A percentile compares a stretch with the other conserved stretches of the same genome.
phyloP scores from a whole-genome alignment of 2,797 vertebrate species.

The Myotis vivesi region DNA sequence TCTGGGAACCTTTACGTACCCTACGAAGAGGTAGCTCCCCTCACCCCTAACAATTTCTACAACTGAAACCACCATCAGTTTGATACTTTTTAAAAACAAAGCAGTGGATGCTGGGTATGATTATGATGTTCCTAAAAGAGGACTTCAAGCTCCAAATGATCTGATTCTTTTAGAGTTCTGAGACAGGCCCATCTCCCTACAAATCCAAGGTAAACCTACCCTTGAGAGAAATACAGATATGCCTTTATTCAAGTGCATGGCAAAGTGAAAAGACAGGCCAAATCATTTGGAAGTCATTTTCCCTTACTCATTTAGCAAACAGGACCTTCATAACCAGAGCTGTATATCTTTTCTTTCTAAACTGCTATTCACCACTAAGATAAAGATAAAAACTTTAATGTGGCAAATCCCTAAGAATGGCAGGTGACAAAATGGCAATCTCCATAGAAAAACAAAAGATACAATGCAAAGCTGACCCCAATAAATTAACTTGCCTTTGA shows the following conservation, averaged over 20 bases:
- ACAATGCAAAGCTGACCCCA: neutral
- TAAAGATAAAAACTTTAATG: neutral
- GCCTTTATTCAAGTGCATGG: neutral
- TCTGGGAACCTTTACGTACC: neutral
- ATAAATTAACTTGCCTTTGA: neutral
- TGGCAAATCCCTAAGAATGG: constrained; percentile 26
- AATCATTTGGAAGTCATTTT: neutral
- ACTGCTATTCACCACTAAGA: neutral
- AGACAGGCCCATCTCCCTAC: neutral
- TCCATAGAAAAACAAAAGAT: neutral
- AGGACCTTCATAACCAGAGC: neutral
- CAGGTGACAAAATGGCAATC: neutral
- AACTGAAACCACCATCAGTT: neutral
- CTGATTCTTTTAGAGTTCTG: neutral
- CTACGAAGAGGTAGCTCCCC: neutral
- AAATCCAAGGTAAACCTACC: neutral
- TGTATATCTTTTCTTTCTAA: constrained; percentile 24
- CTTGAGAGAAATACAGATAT: neutral
- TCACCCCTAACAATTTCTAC: neutral
- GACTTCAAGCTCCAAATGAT: neutral
- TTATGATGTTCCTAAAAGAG: neutral
- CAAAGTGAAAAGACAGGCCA: neutral
- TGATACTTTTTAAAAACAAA: neutral
- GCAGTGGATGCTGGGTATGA: neutral
- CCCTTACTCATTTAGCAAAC: neutral